Base-by-base conservation (phyloP, 2,797 vertebrate species). In the Manis javanica region DNA sequence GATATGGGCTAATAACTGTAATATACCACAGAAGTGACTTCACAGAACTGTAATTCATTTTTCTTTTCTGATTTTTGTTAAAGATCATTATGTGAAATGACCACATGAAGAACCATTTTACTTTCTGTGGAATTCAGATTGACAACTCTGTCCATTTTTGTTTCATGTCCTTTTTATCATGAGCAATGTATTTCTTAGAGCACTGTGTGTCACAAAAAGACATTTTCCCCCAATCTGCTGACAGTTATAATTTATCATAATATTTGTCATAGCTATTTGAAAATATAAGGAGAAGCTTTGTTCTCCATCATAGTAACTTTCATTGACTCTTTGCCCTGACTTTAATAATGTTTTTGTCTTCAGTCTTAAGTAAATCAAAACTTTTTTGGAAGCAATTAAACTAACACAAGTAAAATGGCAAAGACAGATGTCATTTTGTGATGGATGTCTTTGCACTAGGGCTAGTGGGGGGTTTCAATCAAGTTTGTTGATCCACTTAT, bases 71-170 rank as follows among this genome's bases (percentile, higher is more conserved):
- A 77, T 29, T 79, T 89, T 79, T 57, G 2, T 84, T 78, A 61
- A 61, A 83, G 29, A 5, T 75, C 64, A 74, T 42, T 72, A 39
- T 49, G 9, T 57, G 14, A 39, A 57, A 14, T 81, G 39, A 82
- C 23, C 26, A 7, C 21, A 46, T 57, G 11, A 95, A 72, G 55
- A 93, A 63, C 4, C 34, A 64, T 57, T 86, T 87, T 61, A 71
- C 13, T 63, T 92, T 75, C 37, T 96, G 55, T 85, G 15, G 92
- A 82, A 64, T 4, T 84, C 87, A 78, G 13, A 63, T 68, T 75
- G 39, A 79, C 13, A 42, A 75, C 51, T 34, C 1, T n/a, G 14
- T 49, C 24, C 15, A 37, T 49, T 77, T 53, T 59, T 84, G 15
- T 51, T 75, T 29, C 26, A 29, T 26, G n/a, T 71, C 49, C 49